These are phyloP conservation scores for Rhynchomys soricoides DNA, from an alignment of 2,113 vertebrate species.

Conservation along the genomic window DNA sequence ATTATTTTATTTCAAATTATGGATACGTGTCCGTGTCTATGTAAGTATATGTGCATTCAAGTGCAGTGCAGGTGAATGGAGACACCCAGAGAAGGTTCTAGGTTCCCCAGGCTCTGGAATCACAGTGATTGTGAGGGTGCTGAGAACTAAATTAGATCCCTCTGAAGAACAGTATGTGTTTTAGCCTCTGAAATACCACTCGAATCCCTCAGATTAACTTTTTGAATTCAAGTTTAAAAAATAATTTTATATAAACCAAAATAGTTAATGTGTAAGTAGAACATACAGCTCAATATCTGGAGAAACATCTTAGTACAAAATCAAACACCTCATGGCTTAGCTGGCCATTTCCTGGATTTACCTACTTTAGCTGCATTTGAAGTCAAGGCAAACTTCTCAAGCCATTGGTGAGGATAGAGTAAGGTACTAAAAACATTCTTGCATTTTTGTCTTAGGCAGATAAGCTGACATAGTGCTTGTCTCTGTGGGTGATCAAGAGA, in stretches of 20 bases:
- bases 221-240: not conserved
- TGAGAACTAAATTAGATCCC: not conserved
- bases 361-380: not conserved
- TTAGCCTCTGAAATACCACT: not conserved
- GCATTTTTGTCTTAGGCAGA: not conserved
- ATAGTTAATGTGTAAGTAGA: not conserved
- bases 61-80: not conserved
- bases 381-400: conserved; percentile 12
- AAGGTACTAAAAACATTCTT: not conserved
- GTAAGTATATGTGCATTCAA: not conserved
- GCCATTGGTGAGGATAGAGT: not conserved
- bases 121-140: not conserved
- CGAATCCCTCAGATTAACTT: not conserved
- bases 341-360: not conserved
- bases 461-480: rapidly evolving
- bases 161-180: not conserved
- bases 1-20: not conserved
- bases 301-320: not conserved
- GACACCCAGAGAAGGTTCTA: not conserved
- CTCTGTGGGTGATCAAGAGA: not conserved
- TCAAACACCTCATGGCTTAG: not conserved
- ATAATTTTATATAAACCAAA: conserved; percentile 7
- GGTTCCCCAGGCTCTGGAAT: not conserved
- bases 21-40: not conserved
- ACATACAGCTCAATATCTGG: not conserved